Evolutionary conservation across 2,797 vertebrate genomes (phyloP), one percentile per base, ranked within the genome.

Genomic region (Pelodytes ibericus): DNA sequence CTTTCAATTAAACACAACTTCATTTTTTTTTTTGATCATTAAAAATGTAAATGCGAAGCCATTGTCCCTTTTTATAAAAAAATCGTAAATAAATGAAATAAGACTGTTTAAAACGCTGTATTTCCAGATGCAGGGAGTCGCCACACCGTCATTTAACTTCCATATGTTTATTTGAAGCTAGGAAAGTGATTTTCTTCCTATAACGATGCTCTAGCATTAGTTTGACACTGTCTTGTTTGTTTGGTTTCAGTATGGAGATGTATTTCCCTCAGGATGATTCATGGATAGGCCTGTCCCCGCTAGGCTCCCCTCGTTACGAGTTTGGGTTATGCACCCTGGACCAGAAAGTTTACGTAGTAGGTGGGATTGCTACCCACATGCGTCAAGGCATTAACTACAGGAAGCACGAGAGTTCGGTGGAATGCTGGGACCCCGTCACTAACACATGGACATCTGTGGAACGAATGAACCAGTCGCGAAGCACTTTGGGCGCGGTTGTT

Each of bases 201-300:
- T n/a, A n/a, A n/a, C n/a, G 33, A 10, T 20, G 41, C 2, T 18
- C 3, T 20, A 13, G 16, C 13, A 22, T 51, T 10, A n/a, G 11
- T 29, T 9, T 51, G 27, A 61, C 29, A 0, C 3, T 31, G 2
- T 64, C 16, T 24, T 57, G 8, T 66, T 57, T 39, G 22, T 62
- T 58, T 70, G 18, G 13, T 69, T 80, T 47, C 89, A 99, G 98
- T 78, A 95, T 95, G 91, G 97, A 99, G 88, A 99, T 99, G 98
- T 99, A 98, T 81, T 99, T 99, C 82, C 98, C 98, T 47, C 95
- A 98, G 87, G 98, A 94, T 1, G 96, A 99, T 86, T 96, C 98
- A 0, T 99, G 98, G 98, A 98, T 99, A 25, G 96, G 96, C 62
- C 91, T 99, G 82, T 96, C 98, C 9, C 97, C 98, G 0, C 92